A percentile compares a stretch with the other conserved stretches of the same genome.
Conservation (phyloP, 2,888 invertebrate species). For the Galeruca laticollis region DNA sequence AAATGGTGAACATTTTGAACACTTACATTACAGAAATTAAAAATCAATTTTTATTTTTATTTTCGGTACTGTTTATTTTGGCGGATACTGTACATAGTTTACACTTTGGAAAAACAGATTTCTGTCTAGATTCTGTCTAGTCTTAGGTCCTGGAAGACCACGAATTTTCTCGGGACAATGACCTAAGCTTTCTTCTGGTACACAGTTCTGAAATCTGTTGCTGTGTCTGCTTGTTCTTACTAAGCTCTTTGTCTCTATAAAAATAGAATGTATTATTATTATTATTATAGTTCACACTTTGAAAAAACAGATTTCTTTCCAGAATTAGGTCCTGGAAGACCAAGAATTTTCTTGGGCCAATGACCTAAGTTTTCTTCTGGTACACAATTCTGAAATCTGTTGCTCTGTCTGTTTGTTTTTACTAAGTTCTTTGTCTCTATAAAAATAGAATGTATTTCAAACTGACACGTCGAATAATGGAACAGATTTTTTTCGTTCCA, state of each 20-base stretch:
- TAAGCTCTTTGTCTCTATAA: conserved; percentile 20
- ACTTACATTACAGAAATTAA: too few species aligned
- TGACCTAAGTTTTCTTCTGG: conserved; percentile 29
- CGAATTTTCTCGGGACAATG: conserved; percentile 40
- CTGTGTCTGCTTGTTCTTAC: conserved; percentile 21
- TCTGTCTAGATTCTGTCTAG: too few species aligned
- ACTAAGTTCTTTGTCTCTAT: conserved; percentile 32
- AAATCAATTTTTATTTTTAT: too few species aligned
- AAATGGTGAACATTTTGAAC: too few species aligned
- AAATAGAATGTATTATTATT: conserved; percentile 10
- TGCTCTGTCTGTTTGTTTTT: conserved; percentile 16
- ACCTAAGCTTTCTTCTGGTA: conserved; percentile 25
- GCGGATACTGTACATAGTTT: too few species aligned
- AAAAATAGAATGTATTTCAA: conserved; percentile 34
- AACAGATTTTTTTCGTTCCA: too few species aligned
- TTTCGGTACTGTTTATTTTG: too few species aligned
- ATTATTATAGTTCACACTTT: conserved; percentile 29
- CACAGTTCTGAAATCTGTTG: conserved; percentile 17
- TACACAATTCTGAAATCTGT: conserved; percentile 21
- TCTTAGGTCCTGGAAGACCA: conserved; percentile 29
- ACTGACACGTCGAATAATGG: conserved; percentile 21
- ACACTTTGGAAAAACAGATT: conserved; percentile 28
- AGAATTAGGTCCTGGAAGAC: conserved; percentile 28
- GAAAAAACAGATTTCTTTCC: conserved; percentile 26
- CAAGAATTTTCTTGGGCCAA: conserved; percentile 39